Conservation (phyloP, 2,113 vertebrate species). For the Eidolon helvum region DNA sequence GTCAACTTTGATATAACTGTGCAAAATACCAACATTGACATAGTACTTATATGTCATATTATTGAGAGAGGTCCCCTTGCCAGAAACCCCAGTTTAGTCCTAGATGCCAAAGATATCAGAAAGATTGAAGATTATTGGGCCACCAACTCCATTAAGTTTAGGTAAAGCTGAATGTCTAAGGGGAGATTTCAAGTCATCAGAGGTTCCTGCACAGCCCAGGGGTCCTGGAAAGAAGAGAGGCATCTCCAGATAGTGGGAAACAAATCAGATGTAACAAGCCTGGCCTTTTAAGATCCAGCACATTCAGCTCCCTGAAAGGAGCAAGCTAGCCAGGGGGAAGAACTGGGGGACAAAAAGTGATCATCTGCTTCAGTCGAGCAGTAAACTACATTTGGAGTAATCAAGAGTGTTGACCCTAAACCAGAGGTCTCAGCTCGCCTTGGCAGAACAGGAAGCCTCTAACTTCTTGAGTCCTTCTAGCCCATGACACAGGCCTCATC, state of each 20-base stretch:
- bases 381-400: neutral
- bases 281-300: neutral
- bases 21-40: neutral
- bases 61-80: neutral
- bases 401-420: neutral
- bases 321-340: neutral
- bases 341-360: neutral
- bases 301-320: neutral
- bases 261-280: neutral
- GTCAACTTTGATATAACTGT: neutral
- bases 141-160: neutral
- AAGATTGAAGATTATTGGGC: neutral
- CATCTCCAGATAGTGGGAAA: neutral
- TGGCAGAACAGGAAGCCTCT: neutral
- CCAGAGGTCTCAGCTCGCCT: neutral
- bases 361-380: neutral
- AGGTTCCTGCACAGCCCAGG: neutral
- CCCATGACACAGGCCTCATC: rapidly evolving
- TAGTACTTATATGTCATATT: neutral
- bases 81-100: neutral
- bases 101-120: neutral
- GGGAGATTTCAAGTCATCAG: neutral
- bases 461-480: neutral
- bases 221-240: neutral
- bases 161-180: neutral